A percentile compares a stretch with the other conserved stretches of the same genome.
Conservation (phyloP, 2,113 vertebrate species). For the Drymodes brunneopygia region DNA sequence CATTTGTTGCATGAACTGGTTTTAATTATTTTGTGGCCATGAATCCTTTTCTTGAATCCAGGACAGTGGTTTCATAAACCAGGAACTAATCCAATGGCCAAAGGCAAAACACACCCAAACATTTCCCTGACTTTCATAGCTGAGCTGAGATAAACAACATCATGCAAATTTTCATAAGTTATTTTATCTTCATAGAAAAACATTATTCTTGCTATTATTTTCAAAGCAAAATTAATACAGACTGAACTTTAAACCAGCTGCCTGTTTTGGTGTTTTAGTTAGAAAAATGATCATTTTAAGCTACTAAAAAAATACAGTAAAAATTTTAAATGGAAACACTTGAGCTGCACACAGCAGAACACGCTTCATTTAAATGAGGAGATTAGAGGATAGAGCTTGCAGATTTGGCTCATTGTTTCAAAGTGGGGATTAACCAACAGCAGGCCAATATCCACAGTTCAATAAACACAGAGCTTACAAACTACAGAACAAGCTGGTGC, state of each 20-base stretch:
- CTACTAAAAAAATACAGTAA: not conserved
- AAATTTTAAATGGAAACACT: not conserved
- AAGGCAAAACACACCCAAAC: conserved; percentile 60
- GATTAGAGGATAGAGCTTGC: not conserved
- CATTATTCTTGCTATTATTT: not conserved
- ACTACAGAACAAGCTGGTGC: not conserved
- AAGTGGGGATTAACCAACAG: not conserved
- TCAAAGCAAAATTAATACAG: not conserved
- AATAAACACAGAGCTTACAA: not conserved
- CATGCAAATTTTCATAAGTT: not conserved
- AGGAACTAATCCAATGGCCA: conserved; percentile 58
- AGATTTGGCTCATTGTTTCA: not conserved
- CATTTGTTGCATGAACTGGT: conserved; percentile 54
- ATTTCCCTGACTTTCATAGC: conserved; percentile 17
- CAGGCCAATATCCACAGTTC: not conserved
- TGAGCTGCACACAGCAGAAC: not conserved
- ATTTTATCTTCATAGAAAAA: not conserved
- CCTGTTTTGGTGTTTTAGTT: not conserved
- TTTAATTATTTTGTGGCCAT: conserved; percentile 60
- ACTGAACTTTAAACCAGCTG: not conserved
- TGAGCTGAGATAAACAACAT: conserved; percentile 30
- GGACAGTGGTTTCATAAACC: conserved; percentile 60
- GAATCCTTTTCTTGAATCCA: conserved; percentile 49
- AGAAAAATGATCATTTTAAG: not conserved
- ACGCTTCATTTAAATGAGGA: not conserved